A percentile compares a stretch with the other conserved stretches of the same genome.
Evolutionary conservation across 2,113 vertebrate species (phyloP).

Genomic region (Copsychus sechellarum): DNA sequence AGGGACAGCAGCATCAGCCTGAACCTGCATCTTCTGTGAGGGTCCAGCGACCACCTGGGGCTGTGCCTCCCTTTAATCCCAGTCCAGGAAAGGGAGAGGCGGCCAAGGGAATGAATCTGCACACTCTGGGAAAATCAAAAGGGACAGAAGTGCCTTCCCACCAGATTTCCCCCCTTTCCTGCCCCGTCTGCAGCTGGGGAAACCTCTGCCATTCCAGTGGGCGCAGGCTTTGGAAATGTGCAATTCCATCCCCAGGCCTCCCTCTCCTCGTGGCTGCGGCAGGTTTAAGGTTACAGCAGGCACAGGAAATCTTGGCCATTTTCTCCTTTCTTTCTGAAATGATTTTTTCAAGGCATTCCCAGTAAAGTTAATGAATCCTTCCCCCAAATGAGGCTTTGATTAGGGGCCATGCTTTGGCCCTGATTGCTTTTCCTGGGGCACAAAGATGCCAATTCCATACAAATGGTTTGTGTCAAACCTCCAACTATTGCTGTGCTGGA

Average conservation of each 20-base stretch:
- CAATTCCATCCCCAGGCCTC: constrained; percentile 67
- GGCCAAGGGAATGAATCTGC: background rate
- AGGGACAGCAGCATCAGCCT: background rate
- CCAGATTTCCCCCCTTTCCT: background rate
- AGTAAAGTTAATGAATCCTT: constrained; percentile 50
- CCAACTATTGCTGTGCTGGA: background rate
- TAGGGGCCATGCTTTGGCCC: background rate
- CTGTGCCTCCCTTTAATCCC: background rate
- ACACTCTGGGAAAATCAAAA: constrained; percentile 1
- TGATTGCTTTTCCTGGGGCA: constrained; percentile 17
- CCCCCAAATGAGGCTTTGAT: background rate
- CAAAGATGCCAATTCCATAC: constrained; percentile 29
- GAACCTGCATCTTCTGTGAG: background rate
- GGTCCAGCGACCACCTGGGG: background rate
- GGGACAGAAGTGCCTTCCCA: constrained; percentile 14
- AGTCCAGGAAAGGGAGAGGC: background rate
- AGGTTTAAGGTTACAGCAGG: constrained; percentile 67
- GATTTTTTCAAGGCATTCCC: constrained; percentile 20
- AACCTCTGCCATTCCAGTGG: background rate
- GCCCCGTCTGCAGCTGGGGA: constrained; percentile 41
- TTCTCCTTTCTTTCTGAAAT: constrained; percentile 48
- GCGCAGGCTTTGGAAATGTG: constrained; percentile 22
- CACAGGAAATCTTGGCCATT: constrained; percentile 55
- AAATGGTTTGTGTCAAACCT: background rate
- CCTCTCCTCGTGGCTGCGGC: constrained; percentile 45